Evolutionary conservation across 2,113 vertebrate species (phyloP), one percentile per base, ranked within the genome.

Genomic region (Glaucomys volans): DNA sequence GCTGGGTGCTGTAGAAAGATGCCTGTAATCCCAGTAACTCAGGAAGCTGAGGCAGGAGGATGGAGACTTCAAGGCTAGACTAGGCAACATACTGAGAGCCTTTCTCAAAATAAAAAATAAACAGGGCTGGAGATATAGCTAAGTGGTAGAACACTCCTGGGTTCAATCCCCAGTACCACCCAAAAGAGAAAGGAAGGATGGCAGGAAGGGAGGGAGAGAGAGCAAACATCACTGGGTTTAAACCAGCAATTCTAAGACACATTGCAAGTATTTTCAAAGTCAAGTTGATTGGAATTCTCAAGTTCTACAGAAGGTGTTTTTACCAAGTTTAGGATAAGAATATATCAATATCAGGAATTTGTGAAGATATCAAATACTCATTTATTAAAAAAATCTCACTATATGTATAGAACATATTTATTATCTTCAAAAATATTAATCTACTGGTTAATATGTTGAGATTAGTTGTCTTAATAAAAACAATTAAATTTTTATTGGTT

Each of bases 401-500:
- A 66, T 90, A 90, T 67, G 13, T 59, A 28, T 5, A 91, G 82
- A 37, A 54, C 40, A 32, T 76, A 66, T 75, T 59, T 69, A 79
- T 66, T 92, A 83, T 6, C n/a, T 30, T 79, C 40, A 90, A 69
- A 96, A 50, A 28, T 79, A 35, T 91, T 47, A 80, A 74, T 64
- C 50, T n/a, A 72, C 16, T 67, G 24, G 20, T 59, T 87, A 42
- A 77, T 74, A 26, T 28, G 57, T 92, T 95, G 42, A 94, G 79
- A 71, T 72, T 32, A 52, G 81, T 81, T 90, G 5, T 71, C 50
- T 87, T 81, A 84, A 72, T 67, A 85, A 89, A 76, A 4, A 47
- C 44, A 94, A 80, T 90, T 75, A 54, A 44, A 86, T 47, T 95
- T 94, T 87, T 77, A 28, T 50, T 90, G 62, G 30, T 90, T 80